Base-by-base conservation (phyloP, 2,113 vertebrate species). In the Sarotherodon lohbergeri region DNA sequence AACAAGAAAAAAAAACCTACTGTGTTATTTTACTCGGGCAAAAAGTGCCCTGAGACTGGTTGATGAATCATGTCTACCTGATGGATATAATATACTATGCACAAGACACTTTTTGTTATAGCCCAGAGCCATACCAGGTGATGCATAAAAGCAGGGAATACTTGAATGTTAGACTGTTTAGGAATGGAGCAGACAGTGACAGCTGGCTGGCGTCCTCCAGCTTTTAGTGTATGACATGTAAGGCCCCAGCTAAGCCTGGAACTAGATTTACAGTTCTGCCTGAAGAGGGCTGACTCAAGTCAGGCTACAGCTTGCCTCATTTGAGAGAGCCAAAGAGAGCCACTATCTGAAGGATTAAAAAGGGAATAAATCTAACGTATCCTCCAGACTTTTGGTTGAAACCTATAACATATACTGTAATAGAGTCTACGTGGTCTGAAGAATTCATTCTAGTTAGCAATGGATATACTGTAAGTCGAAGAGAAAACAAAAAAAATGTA, bases 231-330 rank as follows among this genome's bases (percentile, higher is more conserved):
- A 34, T 86, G 91, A 94, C 92, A 91, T 43, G 17, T 61, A 89
- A 89, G 92, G 94, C 91, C 88, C 48, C n/a, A n/a, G 7, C 52
- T 88, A 83, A 88, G 91, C 89, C 89, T 85, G 79, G n/a, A 46
- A 88, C 84, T 88, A 81, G 92, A 94, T 94, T 95, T 91, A 93
- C 16, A 63, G 83, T 55, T 66, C 39, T 7, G 87, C 61, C 78
- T 81, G 88, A 63, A 52, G 81, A 90, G 81, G 9, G 57, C 68
- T 12, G 82, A 89, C 81, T 85, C 57, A 57, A 36, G 71, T 90
- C 36, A 90, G 81, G 56, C 83, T 88, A 80, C 92, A 93, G 83
- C 90, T 92, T 91, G 86, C 12, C 36, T 55, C 61, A 27, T 46
- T 90, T 90, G 85, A 89, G 34, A 91, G 46, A 90, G 46, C 19